Base-by-base conservation (phyloP, 2,797 vertebrate species). In the Morelia viridis region DNA sequence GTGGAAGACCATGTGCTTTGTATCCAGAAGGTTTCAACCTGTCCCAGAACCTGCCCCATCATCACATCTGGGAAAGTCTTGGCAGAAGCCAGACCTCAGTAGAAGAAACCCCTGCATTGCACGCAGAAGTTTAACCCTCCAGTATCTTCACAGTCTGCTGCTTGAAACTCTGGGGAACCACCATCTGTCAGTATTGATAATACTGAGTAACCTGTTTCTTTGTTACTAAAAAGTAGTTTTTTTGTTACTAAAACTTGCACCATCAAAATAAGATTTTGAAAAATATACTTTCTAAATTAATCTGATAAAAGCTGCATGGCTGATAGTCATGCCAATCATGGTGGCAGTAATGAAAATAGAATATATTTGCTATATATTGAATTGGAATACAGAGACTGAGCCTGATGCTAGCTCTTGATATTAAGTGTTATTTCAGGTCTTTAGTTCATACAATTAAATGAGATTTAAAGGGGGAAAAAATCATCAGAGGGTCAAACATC, bases 401-500 rank as follows among this genome's bases (percentile, higher is more conserved):
- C 3, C 5, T 35, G 13, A 89, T 50, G 15, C 53, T 56, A 53
- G 76, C 61, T 91, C 46, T 86, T 91, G 87, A 76, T 64, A 57
- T 89, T 85, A 41, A 24, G 50, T 62, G 56, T 76, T 71, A 56
- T 53, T 68, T 85, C 41, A 89, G 56, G 57, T 35, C 92, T 65
- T 89, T 85, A 89, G 10, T n/a, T 76, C 53, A n/a, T 89, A 65
- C 84, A 53, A 88, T 26, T 85, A 88, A 89, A 41, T 31, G 12
- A 41, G 65, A 58, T 50, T 57, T 80, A 41, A 53, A 28, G 7
- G 19, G n/a, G 2, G 0, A 35, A 61, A 0, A 91, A 58, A 1
- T 41, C 88, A 1, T 46, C 13, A 0, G 46, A 85, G 89, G 1
- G 17, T 89, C 26, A 93, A 0, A 41, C 22, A 56, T 60, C 68